phyloP scores from a whole-genome alignment of 2,113 vertebrate species.

The Osmerus mordax region DNA sequence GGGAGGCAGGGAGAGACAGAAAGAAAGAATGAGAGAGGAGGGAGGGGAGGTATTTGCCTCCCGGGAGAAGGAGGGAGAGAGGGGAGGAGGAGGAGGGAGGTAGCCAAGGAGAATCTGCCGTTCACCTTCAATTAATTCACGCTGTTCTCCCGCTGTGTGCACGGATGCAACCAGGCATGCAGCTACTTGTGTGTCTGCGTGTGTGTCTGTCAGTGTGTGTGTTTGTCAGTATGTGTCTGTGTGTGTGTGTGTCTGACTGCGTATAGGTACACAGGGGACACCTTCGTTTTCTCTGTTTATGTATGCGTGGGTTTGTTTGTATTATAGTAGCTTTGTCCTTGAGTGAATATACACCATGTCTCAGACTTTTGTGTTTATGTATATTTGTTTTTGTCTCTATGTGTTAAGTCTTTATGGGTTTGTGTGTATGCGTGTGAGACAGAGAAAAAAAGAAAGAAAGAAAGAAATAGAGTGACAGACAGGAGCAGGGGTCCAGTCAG shows the following conservation, averaged over 20 bases:
- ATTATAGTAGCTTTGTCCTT: neutral
- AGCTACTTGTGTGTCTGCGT: conserved; percentile 11
- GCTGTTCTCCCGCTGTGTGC: conserved; percentile 56
- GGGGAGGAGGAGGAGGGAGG: conserved; percentile 40
- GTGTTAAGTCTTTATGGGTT: neutral
- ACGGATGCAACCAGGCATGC: conserved; percentile 46
- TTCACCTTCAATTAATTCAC: conserved; percentile 79
- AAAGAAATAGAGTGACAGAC: no score
- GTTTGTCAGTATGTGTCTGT: neutral
- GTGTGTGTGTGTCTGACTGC: neutral
- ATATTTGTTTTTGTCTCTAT: neutral
- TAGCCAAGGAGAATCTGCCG: conserved; percentile 71
- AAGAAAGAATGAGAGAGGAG: conserved; percentile 24
- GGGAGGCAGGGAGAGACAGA: conserved; percentile 54
- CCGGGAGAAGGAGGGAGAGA: conserved; percentile 35
- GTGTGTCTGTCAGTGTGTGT: conserved; percentile 10
- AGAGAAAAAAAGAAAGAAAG: neutral
- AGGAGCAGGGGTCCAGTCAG: no score
- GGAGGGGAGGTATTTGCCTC: neutral
- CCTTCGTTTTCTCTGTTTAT: conserved; percentile 1
- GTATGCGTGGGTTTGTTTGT: conserved; percentile 3
- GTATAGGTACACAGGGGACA: neutral
- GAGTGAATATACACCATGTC: neutral
- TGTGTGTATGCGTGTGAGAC: neutral
- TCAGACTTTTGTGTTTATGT: neutral